Evolutionary conservation across 2,888 invertebrate species (phyloP).

Genomic region (Ectemnius lituratus): DNA sequence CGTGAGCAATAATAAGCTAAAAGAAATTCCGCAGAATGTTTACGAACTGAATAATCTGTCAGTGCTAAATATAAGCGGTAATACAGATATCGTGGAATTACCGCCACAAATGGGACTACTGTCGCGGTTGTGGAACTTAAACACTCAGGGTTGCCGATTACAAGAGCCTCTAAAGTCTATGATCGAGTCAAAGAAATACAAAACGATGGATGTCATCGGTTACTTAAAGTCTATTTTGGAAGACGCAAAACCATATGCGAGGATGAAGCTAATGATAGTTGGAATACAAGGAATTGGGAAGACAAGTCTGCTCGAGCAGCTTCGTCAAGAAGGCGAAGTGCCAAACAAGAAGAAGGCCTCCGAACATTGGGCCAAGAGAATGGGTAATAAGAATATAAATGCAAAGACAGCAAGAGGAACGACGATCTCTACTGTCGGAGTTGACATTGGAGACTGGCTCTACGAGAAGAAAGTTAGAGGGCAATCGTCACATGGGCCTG

Average conservation of each 20-base stretch:
- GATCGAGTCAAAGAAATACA: constrained; percentile 95
- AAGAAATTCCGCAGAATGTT: constrained; percentile 89
- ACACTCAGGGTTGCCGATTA: constrained; percentile 92
- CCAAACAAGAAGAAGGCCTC: constrained; percentile 84
- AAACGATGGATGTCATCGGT: constrained; percentile 96
- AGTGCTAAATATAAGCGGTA: constrained; percentile 95
- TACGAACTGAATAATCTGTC: constrained; percentile 92
- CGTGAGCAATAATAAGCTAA: constrained; percentile 91
- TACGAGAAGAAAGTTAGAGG: constrained; percentile 92
- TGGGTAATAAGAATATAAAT: constrained; percentile 93
- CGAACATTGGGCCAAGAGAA: constrained; percentile 96
- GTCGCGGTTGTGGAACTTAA: constrained; percentile 97
- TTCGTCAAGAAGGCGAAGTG: constrained; percentile 91
- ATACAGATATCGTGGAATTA: constrained; percentile 89
- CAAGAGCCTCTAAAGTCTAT: constrained; percentile 93
- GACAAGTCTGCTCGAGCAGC: constrained; percentile 92
- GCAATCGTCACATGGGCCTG: constrained; percentile 87
- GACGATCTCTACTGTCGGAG: constrained; percentile 97
- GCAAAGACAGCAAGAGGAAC: constrained; percentile 87
- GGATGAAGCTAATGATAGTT: constrained; percentile 98
- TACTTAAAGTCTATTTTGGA: constrained; percentile 94
- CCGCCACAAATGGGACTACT: constrained; percentile 97
- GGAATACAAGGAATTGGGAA: constrained; percentile 93
- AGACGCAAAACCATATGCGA: constrained; percentile 94
- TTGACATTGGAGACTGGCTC: constrained; percentile 97